Percentiles rank a stretch among this genome's conserved stretches.
phyloP scores from a whole-genome alignment of 2,113 vertebrate genomes.

The Collichthys lucidus region DNA sequence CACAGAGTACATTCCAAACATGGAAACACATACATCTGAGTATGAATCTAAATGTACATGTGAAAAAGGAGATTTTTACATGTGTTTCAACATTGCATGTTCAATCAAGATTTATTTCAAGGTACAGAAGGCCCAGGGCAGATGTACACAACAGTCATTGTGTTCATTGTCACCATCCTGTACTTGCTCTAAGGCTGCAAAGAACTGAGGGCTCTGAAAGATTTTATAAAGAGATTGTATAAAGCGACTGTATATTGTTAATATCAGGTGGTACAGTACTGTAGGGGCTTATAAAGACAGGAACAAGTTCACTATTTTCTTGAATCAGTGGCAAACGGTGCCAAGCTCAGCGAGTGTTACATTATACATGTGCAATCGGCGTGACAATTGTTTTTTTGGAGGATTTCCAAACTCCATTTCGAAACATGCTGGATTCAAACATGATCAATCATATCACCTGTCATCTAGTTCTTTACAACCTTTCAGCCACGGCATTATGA shows the following conservation, averaged over 20 bases:
- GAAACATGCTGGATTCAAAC: neutral
- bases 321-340: neutral
- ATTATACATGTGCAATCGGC: neutral
- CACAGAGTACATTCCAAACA: neutral
- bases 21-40: neutral
- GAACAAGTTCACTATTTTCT: neutral
- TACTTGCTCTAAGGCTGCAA: neutral
- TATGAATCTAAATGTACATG: neutral
- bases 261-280: neutral
- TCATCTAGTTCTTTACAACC: neutral
- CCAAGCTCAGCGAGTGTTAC: neutral
- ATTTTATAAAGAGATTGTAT: constrained; percentile 3
- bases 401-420: neutral
- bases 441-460: neutral
- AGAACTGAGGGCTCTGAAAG: neutral
- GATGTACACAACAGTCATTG: neutral
- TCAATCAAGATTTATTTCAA: neutral
- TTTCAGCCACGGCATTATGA: too few species aligned
- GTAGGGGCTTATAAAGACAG: neutral
- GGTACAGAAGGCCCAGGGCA: neutral
- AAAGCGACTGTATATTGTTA: neutral
- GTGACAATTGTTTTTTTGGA: neutral
- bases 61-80: neutral
- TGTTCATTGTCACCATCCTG: neutral
- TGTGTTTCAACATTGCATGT: neutral